Conservation (phyloP, 1,140 invertebrate genomes). For the Ruditapes philippinarum region DNA sequence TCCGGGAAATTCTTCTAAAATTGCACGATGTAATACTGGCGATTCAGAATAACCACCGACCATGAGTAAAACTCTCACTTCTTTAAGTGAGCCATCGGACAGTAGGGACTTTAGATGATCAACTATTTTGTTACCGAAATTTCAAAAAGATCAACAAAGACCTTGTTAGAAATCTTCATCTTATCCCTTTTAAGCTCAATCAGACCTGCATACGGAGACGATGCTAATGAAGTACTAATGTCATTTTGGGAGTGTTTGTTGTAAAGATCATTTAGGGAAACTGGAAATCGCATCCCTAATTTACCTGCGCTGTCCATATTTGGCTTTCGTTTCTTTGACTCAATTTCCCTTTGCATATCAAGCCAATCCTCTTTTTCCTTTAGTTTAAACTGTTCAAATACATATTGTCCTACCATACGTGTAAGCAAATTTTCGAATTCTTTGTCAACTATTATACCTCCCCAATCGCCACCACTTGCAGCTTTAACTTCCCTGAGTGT, state of each 20-base stretch:
- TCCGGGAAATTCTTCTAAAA: background rate
- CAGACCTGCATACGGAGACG: too few relatives aligned
- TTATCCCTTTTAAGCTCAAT: too few relatives aligned
- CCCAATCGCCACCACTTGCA: constrained; percentile 53
- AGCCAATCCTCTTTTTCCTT: constrained; percentile 38
- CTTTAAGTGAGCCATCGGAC: too few relatives aligned
- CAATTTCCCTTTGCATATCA: constrained; percentile 56
- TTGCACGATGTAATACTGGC: background rate
- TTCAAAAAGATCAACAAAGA: too few relatives aligned
- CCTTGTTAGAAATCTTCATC: too few relatives aligned
- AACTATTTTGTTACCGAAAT: too few relatives aligned
- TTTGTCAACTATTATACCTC: constrained; percentile 51
- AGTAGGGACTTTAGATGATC: too few relatives aligned
- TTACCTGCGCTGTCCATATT: background rate
- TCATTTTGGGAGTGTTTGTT: too few relatives aligned
- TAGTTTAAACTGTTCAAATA: constrained; percentile 25
- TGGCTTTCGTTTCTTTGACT: constrained; percentile 43
- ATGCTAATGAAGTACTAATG: too few relatives aligned
- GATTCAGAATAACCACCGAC: background rate
- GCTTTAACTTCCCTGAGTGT: constrained; percentile 49
- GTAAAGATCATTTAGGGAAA: background rate
- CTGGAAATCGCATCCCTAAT: background rate
- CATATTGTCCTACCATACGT: constrained; percentile 15
- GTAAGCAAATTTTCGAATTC: constrained; percentile 34
- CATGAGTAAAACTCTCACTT: too few relatives aligned